Percentiles rank a stretch among this genome's conserved stretches.
These are phyloP conservation scores for Emydura subglobosa DNA, from an alignment of 2,113 vertebrate species.

Conservation along the genomic window DNA sequence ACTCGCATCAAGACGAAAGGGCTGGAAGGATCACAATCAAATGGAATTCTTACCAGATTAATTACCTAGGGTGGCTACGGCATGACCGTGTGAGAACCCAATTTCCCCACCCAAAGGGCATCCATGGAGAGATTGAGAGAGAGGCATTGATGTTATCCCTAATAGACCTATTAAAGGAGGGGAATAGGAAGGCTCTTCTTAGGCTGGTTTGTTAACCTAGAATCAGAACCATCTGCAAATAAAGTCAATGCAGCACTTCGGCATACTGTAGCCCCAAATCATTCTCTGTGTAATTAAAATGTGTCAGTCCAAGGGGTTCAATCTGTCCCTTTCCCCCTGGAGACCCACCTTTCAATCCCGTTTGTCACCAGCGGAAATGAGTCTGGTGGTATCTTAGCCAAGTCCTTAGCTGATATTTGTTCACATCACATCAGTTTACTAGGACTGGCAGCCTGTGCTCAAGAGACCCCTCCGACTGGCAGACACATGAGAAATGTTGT, in stretches of 20 bases:
- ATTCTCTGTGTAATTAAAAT: neutral
- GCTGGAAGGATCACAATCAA: slow-evolving; percentile 16
- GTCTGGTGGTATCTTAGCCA: neutral
- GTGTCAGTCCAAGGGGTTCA: neutral
- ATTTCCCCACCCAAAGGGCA: neutral
- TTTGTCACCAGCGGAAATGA: neutral
- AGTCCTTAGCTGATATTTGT: neutral
- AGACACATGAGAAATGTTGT: rapidly evolving
- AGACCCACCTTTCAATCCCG: neutral
- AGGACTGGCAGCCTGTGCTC: neutral
- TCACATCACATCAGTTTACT: neutral
- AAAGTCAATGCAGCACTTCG: neutral
- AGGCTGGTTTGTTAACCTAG: neutral
- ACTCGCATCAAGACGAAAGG: slow-evolving; percentile 31
- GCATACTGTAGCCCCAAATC: neutral
- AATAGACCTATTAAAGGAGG: neutral
- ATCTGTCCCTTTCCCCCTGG: neutral
- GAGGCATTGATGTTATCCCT: neutral
- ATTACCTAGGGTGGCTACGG: neutral
- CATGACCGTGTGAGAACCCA: slow-evolving; percentile 26
- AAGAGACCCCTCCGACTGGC: neutral
- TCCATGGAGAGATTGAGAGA: neutral
- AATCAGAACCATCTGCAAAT: neutral
- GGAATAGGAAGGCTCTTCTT: neutral
- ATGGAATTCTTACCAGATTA: slow-evolving; percentile 39